Evolutionary conservation across 2,888 invertebrate genomes (phyloP).

Genomic region (Chymomyza caudatula): DNA sequence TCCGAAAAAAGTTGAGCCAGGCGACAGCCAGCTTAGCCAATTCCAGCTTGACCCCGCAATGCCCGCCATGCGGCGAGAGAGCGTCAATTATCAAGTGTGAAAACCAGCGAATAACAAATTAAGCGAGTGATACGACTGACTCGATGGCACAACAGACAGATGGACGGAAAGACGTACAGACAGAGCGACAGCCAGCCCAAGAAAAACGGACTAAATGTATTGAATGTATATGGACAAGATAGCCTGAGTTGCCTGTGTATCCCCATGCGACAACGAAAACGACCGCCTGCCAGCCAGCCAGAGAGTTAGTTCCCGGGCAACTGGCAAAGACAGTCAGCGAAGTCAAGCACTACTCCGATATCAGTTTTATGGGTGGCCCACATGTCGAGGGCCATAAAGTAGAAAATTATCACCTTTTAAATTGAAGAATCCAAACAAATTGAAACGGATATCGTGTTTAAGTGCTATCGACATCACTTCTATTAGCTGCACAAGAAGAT

Average conservation of each 20-base stretch:
- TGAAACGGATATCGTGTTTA: conserved; percentile 79
- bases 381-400: conserved; percentile 79
- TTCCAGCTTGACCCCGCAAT: background rate
- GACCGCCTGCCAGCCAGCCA: conserved; percentile 19
- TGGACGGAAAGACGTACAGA: too few relatives aligned
- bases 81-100: conserved; percentile 74
- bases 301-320: background rate
- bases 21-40: background rate
- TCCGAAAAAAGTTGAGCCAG: conserved; percentile 16
- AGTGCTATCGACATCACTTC: conserved; percentile 78
- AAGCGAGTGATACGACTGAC: conserved; percentile 69
- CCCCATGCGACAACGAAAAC: conserved; percentile 15
- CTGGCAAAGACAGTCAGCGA: background rate
- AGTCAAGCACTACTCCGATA: conserved; percentile 69
- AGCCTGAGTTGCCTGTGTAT: conserved; percentile 15
- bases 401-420: conserved; percentile 79
- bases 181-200: background rate
- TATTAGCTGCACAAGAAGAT: conserved; percentile 61
- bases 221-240: conserved; percentile 59
- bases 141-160: background rate
- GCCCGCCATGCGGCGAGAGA: conserved; percentile 17
- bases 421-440: conserved; percentile 79
- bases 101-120: conserved; percentile 75
- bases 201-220: conserved; percentile 41
- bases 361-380: conserved; percentile 78